Conservation (phyloP, 2,888 invertebrate species). For the Xestia c-nigrum region DNA sequence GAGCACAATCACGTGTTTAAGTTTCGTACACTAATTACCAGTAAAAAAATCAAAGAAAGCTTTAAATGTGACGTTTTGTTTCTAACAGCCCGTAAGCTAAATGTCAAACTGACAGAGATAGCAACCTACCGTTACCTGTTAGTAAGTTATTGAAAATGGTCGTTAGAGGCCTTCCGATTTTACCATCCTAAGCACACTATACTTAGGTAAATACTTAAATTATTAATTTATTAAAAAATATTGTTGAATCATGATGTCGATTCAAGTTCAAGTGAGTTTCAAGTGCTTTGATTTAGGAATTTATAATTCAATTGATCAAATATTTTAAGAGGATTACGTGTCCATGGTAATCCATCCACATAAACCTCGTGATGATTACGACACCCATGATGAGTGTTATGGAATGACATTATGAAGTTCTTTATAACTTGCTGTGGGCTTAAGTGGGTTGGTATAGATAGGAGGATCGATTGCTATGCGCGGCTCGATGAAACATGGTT, state of each 20-base stretch:
- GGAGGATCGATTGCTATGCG: slow-evolving; percentile 38
- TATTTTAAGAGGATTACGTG: slow-evolving; percentile 26
- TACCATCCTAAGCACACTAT: not conserved
- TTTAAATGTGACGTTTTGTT: too few species aligned
- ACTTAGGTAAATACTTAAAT: not conserved
- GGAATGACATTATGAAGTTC: slow-evolving; percentile 45
- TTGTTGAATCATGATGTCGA: not conserved
- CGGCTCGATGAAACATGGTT: slow-evolving; percentile 19
- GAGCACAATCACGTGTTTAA: too few species aligned
- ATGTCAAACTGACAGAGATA: too few species aligned
- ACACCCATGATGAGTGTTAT: slow-evolving; percentile 21
- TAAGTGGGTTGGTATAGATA: slow-evolving; percentile 24
- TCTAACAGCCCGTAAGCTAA: too few species aligned
- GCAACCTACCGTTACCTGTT: too few species aligned
- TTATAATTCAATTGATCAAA: slow-evolving; percentile 25
- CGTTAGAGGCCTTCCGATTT: not conserved
- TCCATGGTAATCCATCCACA: slow-evolving; percentile 9
- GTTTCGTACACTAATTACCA: too few species aligned
- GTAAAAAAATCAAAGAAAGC: too few species aligned
- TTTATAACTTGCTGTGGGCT: slow-evolving; percentile 15
- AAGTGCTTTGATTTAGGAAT: slow-evolving; percentile 35
- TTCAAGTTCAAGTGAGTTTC: slow-evolving; percentile 16
- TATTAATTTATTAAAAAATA: not conserved
- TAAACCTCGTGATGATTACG: slow-evolving; percentile 16
- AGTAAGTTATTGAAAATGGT: too few species aligned